Base-by-base conservation (phyloP, 2,113 vertebrate genomes). In the Pteropus alecto region DNA sequence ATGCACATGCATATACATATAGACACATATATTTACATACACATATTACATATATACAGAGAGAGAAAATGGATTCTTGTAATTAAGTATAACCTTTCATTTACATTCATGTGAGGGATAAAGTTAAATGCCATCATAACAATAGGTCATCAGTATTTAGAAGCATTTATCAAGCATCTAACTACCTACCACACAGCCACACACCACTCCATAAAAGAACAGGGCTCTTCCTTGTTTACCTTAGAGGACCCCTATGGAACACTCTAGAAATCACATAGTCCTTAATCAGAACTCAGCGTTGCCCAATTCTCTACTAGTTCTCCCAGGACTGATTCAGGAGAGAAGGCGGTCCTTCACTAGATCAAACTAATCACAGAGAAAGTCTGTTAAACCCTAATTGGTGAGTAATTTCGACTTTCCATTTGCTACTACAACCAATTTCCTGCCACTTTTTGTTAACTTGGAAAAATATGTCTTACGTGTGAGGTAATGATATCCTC, bases 321-420 rank as follows among this genome's bases (percentile, higher is more conserved):
- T 97, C 67, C 81, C 93, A 95, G 98, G 93, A 93, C 96, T 14
- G 58, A 98, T 79, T 96, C 97, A 97, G 90, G 92, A 98, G 93
- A 97, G 74, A 97, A 92, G 90, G 70, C 81, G 96, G 92, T 98
- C 87, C 71, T 95, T 98, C 97, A 97, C 97, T 98, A 95, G 97
- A 97, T 97, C 95, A 94, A 12, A 5, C 82, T 96, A 97, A 97
- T 97, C 97, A 96, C 97, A 96, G 97, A 86, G 87, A 97, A 97
- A 96, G 95, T 90, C 97, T 96, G 95, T 97, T 97, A 97, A 96
- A 98, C 93, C 96, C 96, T 87, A 97, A 98, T 94, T 97, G 97
- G 97, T 97, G 96, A 98, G 94, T 78, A 10, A 97, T 98, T 97
- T 78, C 87, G 95, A 97, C 87, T 74, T 84, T 82, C 65, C 24